phyloP scores from a whole-genome alignment of 2,113 vertebrate species.

The Lepisosteus oculatus region DNA sequence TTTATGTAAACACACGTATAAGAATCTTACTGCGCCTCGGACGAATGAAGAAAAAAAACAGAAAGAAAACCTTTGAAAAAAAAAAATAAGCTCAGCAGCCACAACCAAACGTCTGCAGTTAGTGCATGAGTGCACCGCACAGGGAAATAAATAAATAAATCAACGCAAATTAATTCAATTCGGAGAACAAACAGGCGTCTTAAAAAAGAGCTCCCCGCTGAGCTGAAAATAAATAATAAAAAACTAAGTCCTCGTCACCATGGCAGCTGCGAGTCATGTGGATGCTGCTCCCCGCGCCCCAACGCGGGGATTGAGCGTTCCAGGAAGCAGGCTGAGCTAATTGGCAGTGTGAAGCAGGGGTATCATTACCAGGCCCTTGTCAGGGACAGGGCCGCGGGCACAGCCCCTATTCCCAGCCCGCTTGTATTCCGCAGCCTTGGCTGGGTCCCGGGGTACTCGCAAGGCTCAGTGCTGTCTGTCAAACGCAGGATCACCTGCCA shows the following conservation, averaged over 20 bases:
- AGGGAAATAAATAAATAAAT: no score
- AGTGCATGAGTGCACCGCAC: no score
- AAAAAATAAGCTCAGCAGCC: no score
- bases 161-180: no score
- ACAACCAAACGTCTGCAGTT: no score
- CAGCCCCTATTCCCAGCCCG: conserved; percentile 56
- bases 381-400: conserved; percentile 56
- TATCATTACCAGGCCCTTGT: conserved; percentile 70
- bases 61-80: no score
- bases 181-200: no score
- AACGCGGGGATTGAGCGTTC: conserved; percentile 52
- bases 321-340: conserved; percentile 67
- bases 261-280: conserved; percentile 59
- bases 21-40: no score
- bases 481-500: conserved; percentile 38
- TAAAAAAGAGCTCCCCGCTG: conserved; percentile 29
- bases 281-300: conserved; percentile 47
- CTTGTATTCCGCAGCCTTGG: conserved; percentile 53
- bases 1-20: no score
- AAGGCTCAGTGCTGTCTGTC: conserved; percentile 40
- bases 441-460: conserved; percentile 33
- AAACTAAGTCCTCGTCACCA: conserved; percentile 56
- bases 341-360: conserved; percentile 55
- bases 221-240: conserved; percentile 40
- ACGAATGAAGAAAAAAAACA: no score